Evolutionary conservation across 2,113 vertebrate genomes (phyloP), one percentile per base, ranked within the genome.

Genomic region (Alethe castanea): DNA sequence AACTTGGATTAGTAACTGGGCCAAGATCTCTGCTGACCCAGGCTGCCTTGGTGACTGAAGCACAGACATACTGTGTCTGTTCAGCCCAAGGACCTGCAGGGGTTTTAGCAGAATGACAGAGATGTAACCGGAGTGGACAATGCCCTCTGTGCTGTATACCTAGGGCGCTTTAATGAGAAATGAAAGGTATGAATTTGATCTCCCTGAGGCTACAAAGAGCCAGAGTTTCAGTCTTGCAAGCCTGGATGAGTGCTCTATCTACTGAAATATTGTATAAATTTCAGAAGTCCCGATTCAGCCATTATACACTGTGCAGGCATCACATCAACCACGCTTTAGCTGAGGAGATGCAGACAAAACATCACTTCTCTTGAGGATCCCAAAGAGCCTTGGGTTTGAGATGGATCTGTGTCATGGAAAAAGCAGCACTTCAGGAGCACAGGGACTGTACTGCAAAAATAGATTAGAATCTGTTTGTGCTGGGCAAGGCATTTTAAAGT

Each of bases 141-240:
- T 36, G 54, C 52, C 52, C 72, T 70, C 67, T 7, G 4, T 81
- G 44, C 67, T 61, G 54, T 57, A 54, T 38, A 88, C 94, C 71
- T 78, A 73, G 31, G 77, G 88, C 4, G 0, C 69, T 91, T 86
- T 47, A 73, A 86, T 71, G 52, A 92, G 61, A 76, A 88, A 95
- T 79, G 65, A 90, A 96, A 96, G 73, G 86, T 89, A 71, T 42
- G 65, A 70, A 94, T 95, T 64, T 92, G 42, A 60, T 60, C 72
- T 88, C 69, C 77, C 36, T 4, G 17, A 88, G 86, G 80, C 83
- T 88, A 90, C 59, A 65, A 69, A 71, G 52, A 86, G 47, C 36
- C 74, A 56, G 42, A 70, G 54, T 81, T 88, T 72, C 50, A 90
- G 67, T 33, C 54, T 44, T 83, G 47, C 60, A 94, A 94, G 86